Evolutionary conservation across 2,113 vertebrate species (phyloP).

Genomic region (Petrocephalus zakoni): DNA sequence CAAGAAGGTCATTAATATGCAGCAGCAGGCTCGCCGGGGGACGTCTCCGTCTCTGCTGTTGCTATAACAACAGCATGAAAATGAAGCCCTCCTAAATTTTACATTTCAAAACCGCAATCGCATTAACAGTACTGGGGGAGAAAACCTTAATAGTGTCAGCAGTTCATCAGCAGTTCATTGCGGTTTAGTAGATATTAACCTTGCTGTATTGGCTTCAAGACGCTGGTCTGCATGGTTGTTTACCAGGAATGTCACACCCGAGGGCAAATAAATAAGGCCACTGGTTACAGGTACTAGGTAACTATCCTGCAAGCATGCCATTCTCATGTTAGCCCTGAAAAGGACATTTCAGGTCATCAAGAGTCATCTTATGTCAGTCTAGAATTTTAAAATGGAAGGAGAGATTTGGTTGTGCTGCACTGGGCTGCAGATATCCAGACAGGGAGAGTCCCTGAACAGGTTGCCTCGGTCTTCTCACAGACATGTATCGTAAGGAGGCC

Average conservation of each 20-base stretch:
- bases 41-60: constrained; percentile 53
- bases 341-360: background rate
- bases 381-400: background rate
- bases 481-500: background rate
- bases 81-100: constrained; percentile 74
- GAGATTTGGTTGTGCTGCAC: background rate
- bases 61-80: constrained; percentile 70
- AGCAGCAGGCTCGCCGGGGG: constrained; percentile 49
- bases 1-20: constrained; percentile 63
- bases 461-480: background rate
- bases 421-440: background rate
- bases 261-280: background rate
- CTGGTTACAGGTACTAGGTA: background rate
- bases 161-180: background rate
- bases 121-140: background rate
- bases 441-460: background rate
- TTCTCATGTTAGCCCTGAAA: background rate
- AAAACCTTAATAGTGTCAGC: background rate
- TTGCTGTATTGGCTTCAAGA: background rate
- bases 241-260: background rate
- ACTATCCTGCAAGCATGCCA: background rate
- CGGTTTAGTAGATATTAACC: background rate
- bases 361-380: background rate
- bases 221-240: background rate
- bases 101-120: constrained; percentile 33